Evolutionary conservation across 2,888 invertebrate species (phyloP).

Genomic region (Harpalus rubripes): DNA sequence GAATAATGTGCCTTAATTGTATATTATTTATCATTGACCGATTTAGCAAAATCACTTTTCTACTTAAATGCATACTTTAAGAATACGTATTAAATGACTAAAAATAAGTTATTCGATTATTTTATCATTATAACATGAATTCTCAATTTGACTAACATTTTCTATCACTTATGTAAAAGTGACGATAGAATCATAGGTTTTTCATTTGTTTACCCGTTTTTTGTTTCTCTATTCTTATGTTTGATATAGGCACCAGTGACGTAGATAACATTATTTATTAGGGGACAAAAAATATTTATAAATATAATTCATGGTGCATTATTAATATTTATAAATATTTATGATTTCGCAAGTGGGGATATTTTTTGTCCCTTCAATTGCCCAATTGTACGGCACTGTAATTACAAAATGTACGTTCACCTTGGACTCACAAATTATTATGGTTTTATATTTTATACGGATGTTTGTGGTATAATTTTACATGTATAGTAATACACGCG

Average conservation of each 20-base stretch:
- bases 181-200: background rate
- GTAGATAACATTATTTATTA: background rate
- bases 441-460: constrained; percentile 57
- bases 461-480: constrained; percentile 11
- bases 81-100: background rate
- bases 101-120: background rate
- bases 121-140: constrained; percentile 18
- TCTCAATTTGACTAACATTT: constrained; percentile 28
- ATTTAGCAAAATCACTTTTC: constrained; percentile 17
- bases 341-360: constrained; percentile 4
- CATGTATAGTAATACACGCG: constrained; percentile 30
- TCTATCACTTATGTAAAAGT: constrained; percentile 28
- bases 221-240: background rate
- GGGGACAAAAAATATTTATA: constrained; percentile 2
- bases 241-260: constrained; percentile 3
- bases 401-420: constrained; percentile 47
- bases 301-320: background rate
- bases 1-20: constrained; percentile 11
- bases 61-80: background rate
- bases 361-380: constrained; percentile 9
- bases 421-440: constrained; percentile 64
- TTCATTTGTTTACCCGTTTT: background rate
- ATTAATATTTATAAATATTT: constrained; percentile 5
- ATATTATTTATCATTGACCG: constrained; percentile 30
- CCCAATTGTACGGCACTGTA: constrained; percentile 29